Conservation (phyloP, 2,797 vertebrate species). For the Enteromius unitaeniatus region DNA sequence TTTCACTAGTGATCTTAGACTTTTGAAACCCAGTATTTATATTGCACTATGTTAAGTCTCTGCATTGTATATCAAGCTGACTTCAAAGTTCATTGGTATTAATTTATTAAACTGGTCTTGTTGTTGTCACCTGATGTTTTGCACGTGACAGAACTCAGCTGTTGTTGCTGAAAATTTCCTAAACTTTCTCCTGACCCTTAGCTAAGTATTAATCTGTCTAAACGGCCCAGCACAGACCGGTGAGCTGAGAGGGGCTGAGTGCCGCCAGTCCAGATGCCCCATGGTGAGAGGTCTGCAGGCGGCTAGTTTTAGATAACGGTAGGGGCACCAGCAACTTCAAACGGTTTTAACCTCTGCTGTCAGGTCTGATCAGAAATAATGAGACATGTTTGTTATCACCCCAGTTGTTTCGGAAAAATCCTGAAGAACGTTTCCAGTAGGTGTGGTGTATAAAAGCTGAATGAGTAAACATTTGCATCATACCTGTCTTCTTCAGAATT, state of each 20-base stretch:
- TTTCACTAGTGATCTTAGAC: background rate
- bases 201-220: conserved; percentile 55
- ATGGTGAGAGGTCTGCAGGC: conserved; percentile 58
- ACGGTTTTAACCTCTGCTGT: conserved; percentile 45
- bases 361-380: conserved; percentile 60
- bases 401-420: conserved; percentile 47
- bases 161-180: conserved; percentile 25
- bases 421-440: conserved; percentile 34
- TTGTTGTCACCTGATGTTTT: conserved; percentile 52
- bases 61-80: conserved; percentile 5
- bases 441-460: conserved; percentile 34
- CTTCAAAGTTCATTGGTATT: conserved; percentile 34
- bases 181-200: conserved; percentile 46
- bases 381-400: conserved; percentile 58
- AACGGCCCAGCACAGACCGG: conserved; percentile 28
- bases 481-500: background rate
- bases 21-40: background rate
- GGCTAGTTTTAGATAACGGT: conserved; percentile 61
- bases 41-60: background rate
- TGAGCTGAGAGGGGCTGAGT: conserved; percentile 46
- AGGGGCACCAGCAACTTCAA: conserved; percentile 55
- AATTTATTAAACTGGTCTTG: conserved; percentile 14
- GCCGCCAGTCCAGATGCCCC: conserved; percentile 61
- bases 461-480: background rate
- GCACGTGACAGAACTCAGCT: conserved; percentile 16